A percentile compares a stretch with the other conserved stretches of the same genome.
Evolutionary conservation across 1,140 invertebrate species (phyloP).

Genomic region (fruit fly (Drosophila melanogaster)): DNA sequence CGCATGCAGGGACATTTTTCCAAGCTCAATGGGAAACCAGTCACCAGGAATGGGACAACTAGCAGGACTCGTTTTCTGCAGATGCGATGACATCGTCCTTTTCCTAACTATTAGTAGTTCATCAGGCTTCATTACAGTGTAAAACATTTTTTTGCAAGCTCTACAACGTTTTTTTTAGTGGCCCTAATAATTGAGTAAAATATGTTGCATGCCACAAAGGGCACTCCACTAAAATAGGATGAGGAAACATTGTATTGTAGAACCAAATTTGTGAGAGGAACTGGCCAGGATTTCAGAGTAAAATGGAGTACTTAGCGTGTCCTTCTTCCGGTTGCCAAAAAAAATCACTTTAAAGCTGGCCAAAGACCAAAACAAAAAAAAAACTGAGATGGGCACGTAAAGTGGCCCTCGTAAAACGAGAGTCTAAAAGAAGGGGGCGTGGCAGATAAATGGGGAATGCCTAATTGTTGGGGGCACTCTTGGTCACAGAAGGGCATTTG

Average conservation of each 20-base stretch:
- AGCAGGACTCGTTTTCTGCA: not conserved
- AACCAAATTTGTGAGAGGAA: not conserved
- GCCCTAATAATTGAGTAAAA: not conserved
- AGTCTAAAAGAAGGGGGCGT: not conserved
- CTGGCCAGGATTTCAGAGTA: not conserved
- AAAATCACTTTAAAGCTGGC: slow-evolving; percentile 33
- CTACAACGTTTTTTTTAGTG: too few species aligned
- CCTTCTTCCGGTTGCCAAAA: not conserved
- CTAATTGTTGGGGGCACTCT: slow-evolving; percentile 25
- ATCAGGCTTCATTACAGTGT: too few species aligned
- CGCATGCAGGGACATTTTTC: slow-evolving; percentile 48
- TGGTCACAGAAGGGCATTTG: not conserved
- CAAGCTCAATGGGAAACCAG: not conserved
- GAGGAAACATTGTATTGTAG: slow-evolving; percentile 1
- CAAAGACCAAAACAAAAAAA: not conserved
- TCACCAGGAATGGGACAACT: not conserved
- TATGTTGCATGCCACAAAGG: not conserved
- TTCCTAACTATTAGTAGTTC: too few species aligned
- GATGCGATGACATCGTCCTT: not conserved
- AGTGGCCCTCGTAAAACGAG: slow-evolving; percentile 45
- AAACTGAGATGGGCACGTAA: slow-evolving; percentile 41
- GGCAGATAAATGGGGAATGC: slow-evolving; percentile 8
- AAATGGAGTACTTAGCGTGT: slow-evolving; percentile 4
- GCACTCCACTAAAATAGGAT: not conserved
- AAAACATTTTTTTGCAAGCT: too few species aligned